Base-by-base conservation (phyloP, 2,113 vertebrate species). In the Gracilinanus agilis region DNA sequence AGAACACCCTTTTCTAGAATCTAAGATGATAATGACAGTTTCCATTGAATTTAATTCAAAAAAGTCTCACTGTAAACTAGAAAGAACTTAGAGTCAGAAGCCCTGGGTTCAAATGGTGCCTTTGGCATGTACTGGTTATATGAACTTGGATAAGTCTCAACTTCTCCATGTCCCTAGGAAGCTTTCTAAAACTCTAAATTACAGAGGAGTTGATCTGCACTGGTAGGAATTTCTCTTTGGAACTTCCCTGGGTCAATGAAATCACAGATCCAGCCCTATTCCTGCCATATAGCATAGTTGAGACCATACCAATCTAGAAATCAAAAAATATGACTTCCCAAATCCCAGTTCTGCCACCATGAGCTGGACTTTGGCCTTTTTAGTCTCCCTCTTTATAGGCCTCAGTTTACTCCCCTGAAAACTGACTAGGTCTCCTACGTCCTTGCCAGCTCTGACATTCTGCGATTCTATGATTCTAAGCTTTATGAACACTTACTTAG, bases 201-300 rank as follows among this genome's bases (percentile, higher is more conserved):
- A 11, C 58, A 67, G 12, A 34, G 27, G 11, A 67, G 58, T 67
- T 83, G 67, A 83, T 40, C n/a, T 83, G 6, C 19, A 21, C n/a
- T 83, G 67, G 67, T n/a, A 83, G 67, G 19, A 29, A 40, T 25
- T 40, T 55, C 40, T 44, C 2, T 13, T 6, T 24, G 8, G n/a
- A 16, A 40, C 16, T n/a, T 53, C 24, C 1, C n/a, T 0, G 12
- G 27, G 61, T 0, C 6, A 16, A 9, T 5, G 10, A 53, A 40
- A 24, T 49, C 54, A 61, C 40, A 53, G 8, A n/a, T 44, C 44
- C 44, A 34, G 21, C 23, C 0, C 24, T 44, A 0, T 67, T 92
- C 40, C 61, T 90, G 21, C 54, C n/a, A 27, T 44, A 56, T 5
- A 54, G 44, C 25, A 2, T 1, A 27, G 3, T 4, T 19, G 8